Percentiles rank a stretch among this genome's conserved stretches.
These are phyloP conservation scores for Sander vitreus DNA, from an alignment of 2,113 vertebrate species.

Conservation along the genomic window DNA sequence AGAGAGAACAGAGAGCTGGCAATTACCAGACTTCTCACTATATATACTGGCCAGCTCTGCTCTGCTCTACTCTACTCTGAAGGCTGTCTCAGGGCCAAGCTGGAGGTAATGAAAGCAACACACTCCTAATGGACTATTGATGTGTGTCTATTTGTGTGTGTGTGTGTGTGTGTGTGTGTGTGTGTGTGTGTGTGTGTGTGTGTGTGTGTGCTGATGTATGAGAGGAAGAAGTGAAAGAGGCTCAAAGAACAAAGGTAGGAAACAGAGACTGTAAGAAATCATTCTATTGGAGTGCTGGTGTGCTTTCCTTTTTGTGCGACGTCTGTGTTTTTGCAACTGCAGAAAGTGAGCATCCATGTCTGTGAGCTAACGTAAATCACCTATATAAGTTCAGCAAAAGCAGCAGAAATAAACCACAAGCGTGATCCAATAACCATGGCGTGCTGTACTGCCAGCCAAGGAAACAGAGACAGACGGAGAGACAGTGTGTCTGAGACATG, in stretches of 20 bases:
- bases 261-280: constrained; percentile 56
- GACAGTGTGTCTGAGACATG: constrained; percentile 64
- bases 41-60: constrained; percentile 65
- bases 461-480: constrained; percentile 51
- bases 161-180: no score
- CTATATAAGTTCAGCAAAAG: constrained; percentile 35
- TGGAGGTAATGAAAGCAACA: constrained; percentile 80
- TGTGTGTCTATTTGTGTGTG: constrained; percentile 55
- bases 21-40: constrained; percentile 75
- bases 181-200: constrained; percentile 34
- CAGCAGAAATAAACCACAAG: constrained; percentile 38
- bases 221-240: constrained; percentile 34
- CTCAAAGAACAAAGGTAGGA: constrained; percentile 58
- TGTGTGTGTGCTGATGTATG: constrained; percentile 16
- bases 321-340: constrained; percentile 28
- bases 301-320: constrained; percentile 27
- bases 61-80: constrained; percentile 66
- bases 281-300: constrained; percentile 35
- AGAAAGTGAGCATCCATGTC: constrained; percentile 50
- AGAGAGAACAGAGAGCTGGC: constrained; percentile 76
- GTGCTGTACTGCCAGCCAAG: constrained; percentile 29
- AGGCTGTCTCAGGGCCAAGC: constrained; percentile 77
- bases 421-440: constrained; percentile 38
- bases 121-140: constrained; percentile 79
- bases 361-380: constrained; percentile 49